Evolutionary conservation across 2,888 invertebrate genomes (phyloP).

Genomic region (Drosophila sordidula): DNA sequence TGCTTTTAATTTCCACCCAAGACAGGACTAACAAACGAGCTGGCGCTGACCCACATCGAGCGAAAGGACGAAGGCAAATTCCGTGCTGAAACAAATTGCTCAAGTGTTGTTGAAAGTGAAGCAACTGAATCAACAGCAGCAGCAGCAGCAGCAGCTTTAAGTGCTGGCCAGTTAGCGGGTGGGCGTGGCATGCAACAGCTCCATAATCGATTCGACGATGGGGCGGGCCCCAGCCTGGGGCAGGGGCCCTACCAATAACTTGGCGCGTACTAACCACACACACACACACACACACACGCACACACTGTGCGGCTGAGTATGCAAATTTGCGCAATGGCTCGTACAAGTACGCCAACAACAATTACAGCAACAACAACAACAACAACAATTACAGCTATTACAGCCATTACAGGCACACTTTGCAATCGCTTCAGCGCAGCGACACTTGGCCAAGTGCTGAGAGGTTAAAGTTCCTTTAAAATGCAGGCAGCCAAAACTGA

Average conservation of each 20-base stretch:
- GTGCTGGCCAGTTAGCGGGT: slow-evolving; percentile 59
- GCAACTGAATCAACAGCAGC: slow-evolving; percentile 68
- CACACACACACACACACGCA: slow-evolving; percentile 14
- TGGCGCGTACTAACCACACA: slow-evolving; percentile 39
- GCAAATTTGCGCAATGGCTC: slow-evolving; percentile 47
- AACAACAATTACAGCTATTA: slow-evolving; percentile 56
- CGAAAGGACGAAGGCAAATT: slow-evolving; percentile 26
- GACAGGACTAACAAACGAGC: slow-evolving; percentile 71
- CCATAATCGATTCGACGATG: slow-evolving; percentile 67
- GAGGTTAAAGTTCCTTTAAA: slow-evolving; percentile 32
- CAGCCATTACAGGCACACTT: slow-evolving; percentile 44
- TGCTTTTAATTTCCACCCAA: slow-evolving; percentile 75
- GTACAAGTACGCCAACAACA: slow-evolving; percentile 30
- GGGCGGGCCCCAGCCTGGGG: slow-evolving; percentile 10
- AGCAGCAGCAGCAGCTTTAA: slow-evolving; percentile 56
- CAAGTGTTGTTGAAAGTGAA: slow-evolving; percentile 69
- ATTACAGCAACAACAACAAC: slow-evolving; percentile 42
- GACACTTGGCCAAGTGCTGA: slow-evolving; percentile 65
- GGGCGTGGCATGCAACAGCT: slow-evolving; percentile 61
- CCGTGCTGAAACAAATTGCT: slow-evolving; percentile 64
- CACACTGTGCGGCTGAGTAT: slow-evolving; percentile 37
- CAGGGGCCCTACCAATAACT: slow-evolving; percentile 64
- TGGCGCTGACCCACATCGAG: slow-evolving; percentile 62
- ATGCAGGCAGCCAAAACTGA: slow-evolving; percentile 8
- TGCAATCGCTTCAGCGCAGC: slow-evolving; percentile 30